phyloP scores from a whole-genome alignment of 2,113 vertebrate genomes.

The Glareola pratincola region DNA sequence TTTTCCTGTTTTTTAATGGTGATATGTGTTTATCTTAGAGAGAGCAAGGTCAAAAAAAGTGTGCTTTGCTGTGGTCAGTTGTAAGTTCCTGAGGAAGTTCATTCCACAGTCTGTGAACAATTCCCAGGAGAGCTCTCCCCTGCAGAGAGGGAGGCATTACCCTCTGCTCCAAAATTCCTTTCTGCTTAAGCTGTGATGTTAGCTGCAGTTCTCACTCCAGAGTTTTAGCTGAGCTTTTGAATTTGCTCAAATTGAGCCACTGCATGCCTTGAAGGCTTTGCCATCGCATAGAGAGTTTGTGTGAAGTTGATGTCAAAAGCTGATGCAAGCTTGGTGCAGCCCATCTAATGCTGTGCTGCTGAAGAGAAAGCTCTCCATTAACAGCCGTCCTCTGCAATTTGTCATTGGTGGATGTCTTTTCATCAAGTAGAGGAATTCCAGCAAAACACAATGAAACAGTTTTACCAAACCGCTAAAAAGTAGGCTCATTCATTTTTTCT shows the following conservation, averaged over 20 bases:
- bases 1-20: not conserved
- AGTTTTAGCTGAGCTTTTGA: not conserved
- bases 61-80: not conserved
- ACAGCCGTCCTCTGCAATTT: not conserved
- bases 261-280: not conserved
- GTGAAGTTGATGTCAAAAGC: not conserved
- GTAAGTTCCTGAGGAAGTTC: not conserved
- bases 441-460: not conserved
- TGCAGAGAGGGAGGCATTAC: not conserved
- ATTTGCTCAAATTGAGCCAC: not conserved
- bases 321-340: not conserved
- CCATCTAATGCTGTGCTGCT: not conserved
- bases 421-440: not conserved
- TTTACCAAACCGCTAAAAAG: not conserved
- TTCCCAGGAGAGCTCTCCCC: not conserved
- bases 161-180: slow-evolving; percentile 2
- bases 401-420: not conserved
- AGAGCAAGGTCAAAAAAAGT: not conserved
- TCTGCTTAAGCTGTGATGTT: not conserved
- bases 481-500: not conserved
- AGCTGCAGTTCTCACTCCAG: not conserved
- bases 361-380: not conserved
- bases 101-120: not conserved
- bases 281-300: not conserved
- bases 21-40: not conserved